Evolutionary conservation across 2,113 vertebrate species (phyloP).

Genomic region (Tupaia chinensis): DNA sequence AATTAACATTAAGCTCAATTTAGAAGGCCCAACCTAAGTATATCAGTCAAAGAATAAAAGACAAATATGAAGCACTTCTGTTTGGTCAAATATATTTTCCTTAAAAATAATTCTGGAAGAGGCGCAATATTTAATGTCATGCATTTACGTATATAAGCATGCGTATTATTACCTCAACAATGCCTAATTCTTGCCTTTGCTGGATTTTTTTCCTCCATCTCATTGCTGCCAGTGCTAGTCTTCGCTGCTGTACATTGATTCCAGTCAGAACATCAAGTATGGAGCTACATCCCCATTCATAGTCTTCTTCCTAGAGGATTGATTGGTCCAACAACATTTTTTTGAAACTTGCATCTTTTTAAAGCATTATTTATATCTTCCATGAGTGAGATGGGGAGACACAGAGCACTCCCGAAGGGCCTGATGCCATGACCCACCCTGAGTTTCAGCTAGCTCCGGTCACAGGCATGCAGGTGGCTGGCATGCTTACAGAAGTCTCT

Average conservation of each 20-base stretch:
- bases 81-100: conserved; percentile 22
- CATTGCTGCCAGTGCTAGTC: conserved; percentile 94
- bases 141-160: background rate
- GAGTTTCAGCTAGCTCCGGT: too few species aligned
- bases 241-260: conserved; percentile 93
- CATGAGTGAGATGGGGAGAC: too few species aligned
- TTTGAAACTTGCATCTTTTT: too few species aligned
- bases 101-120: background rate
- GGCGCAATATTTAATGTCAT: background rate
- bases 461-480: too few species aligned
- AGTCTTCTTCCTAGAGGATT: conserved; percentile 94
- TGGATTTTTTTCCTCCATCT: conserved; percentile 96
- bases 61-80: background rate
- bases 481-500: too few species aligned
- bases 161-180: conserved; percentile 70
- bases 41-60: conserved; percentile 30
- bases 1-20: conserved; percentile 14
- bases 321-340: too few species aligned
- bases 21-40: conserved; percentile 50
- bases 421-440: too few species aligned
- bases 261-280: conserved; percentile 93
- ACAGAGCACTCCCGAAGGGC: too few species aligned
- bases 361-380: too few species aligned
- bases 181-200: conserved; percentile 86
- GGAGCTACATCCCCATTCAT: conserved; percentile 96